Percentiles rank a stretch among this genome's conserved stretches.
Evolutionary conservation across 2,113 vertebrate species (phyloP).

Genomic region (Hippocampus barbouri): DNA sequence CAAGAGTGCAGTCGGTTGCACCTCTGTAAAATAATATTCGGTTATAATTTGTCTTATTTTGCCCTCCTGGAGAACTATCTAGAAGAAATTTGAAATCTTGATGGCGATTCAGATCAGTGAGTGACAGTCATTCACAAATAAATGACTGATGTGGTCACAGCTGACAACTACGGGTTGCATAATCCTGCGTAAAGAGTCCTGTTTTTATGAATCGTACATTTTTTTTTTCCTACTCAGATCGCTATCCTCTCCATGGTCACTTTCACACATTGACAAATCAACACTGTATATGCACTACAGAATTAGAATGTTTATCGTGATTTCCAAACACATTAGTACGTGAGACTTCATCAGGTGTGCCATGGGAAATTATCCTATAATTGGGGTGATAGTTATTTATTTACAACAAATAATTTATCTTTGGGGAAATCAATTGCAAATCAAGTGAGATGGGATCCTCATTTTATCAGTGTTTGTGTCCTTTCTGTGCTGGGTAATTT

Average conservation of each 20-base stretch:
- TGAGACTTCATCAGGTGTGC: background rate
- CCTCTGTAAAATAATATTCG: background rate
- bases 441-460: background rate
- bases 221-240: background rate
- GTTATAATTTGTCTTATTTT: background rate
- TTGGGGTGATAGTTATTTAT: background rate
- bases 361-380: background rate
- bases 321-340: background rate
- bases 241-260: background rate
- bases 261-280: background rate
- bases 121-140: background rate
- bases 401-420: background rate
- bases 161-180: background rate
- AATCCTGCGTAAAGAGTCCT: background rate
- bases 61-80: background rate
- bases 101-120: background rate
- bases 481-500: background rate
- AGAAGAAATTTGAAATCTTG: background rate
- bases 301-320: background rate
- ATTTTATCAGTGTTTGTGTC: background rate
- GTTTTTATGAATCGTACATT: background rate
- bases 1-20: background rate
- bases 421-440: background rate
- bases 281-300: background rate
- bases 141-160: background rate